Evolutionary conservation across 2,888 invertebrate genomes (phyloP), one percentile per base, ranked within the genome.

Genomic region (Colletes collaris): DNA sequence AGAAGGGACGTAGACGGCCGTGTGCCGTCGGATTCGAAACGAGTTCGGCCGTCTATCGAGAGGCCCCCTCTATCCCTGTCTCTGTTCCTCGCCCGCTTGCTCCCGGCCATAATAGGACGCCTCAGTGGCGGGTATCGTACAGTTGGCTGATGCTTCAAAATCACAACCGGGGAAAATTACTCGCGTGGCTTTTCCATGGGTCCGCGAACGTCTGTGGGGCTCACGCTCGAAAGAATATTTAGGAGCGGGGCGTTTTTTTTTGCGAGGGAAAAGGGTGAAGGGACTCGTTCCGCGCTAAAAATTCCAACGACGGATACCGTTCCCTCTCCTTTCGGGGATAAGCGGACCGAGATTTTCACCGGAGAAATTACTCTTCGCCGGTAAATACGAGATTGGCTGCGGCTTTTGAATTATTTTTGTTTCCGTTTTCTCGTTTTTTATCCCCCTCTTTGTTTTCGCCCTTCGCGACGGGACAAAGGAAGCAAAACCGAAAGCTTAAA

Each of bases 11-110:
- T 40, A 76, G 75, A 72, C 63, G 73, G 49, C 79, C 64, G 79
- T 76, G 62, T 72, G 71, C 56, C 78, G 63, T 56, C 64, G 56
- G 69, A 69, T 62, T 65, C 62, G 70, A 75, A 74, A 77, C 81
- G 76, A 80, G 82, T 85, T 78, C 74, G 68, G 40, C 76, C 62
- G 76, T 80, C 70, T 70, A 76, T 71, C 80, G 76, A 76, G 53
- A 44, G 27, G 44, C 27, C 5, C 35, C 63, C 52, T 37, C 44
- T 37, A 4, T 13, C 16, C n/a, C 40, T 40, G 40, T 37, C 27
- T 40, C 8, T 11, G 44, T n/a, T 11, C 16, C 67, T 46, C 7
- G 52, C 59, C 71, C 35, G 59, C 65, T 66, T 50, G 50, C 72
- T 59, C 59, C 59, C 56, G 63, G 11, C 60, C 79, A 77, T 79